Base-by-base conservation (phyloP, 2,113 vertebrate genomes). In the Rhinolophus sinicus region DNA sequence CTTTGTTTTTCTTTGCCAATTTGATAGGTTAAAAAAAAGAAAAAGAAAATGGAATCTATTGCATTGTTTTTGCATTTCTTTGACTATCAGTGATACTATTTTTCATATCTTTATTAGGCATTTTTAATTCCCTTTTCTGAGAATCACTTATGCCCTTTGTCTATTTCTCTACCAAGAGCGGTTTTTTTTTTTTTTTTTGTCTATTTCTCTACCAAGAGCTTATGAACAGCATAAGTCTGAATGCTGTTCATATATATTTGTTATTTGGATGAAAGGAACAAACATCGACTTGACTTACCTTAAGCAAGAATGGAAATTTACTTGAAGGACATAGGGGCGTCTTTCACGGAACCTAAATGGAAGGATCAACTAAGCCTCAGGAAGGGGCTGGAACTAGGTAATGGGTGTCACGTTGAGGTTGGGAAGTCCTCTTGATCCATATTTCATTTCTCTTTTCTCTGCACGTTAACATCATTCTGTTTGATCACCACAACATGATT, bases 1-100 rank as follows among this genome's bases (percentile, higher is more conserved):
- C 35, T 78, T 56, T 76, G 70, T 81, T 91, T 95, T 70, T 62
- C 88, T 90, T 64, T 83, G 67, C 33, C 38, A 88, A 69, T 67
- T 60, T 54, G 33, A 75, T 8, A 76, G n/a, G 33, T 15, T 24
- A n/a, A 65, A 64, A 28, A 52, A 47, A 24, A 44, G 21, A n/a
- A 24, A 56, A 24, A 56, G 56, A 22, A 30, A 88, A 88, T 58
- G 2, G 30, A 52, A 60, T 73, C 35, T 80, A 22, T 10, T 28
- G 38, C 60, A 30, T 60, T 73, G 15, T 26, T 82, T 56, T 80
- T 85, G 33, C 14, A 56, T 60, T 88, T 89, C 50, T 83, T 56
- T 81, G 28, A 52, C 56, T 78, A 35, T 30, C 28, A 52, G 14
- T 44, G 47, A 85, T 8, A 85, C 33, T 33, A 30, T 70, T 65